Evolutionary conservation across 2,888 invertebrate species (phyloP).

Genomic region (Exocentrus adspersus): DNA sequence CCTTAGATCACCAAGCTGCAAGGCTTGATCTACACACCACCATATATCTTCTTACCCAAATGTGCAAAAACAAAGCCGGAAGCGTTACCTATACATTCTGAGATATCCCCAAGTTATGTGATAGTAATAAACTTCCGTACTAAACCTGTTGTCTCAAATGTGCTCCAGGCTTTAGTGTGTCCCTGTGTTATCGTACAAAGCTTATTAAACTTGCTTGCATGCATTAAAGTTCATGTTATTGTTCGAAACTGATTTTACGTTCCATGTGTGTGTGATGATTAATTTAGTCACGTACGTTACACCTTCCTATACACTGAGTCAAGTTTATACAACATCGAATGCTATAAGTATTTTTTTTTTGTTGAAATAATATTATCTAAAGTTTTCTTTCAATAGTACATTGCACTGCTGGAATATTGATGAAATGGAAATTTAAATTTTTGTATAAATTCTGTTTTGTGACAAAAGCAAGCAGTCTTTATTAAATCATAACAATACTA

Average conservation of each 20-base stretch:
- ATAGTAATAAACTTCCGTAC: not conserved
- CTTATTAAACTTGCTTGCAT: not conserved
- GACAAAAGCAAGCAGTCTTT: too few species aligned
- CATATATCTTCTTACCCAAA: not conserved
- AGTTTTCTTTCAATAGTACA: too few species aligned
- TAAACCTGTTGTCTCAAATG: not conserved
- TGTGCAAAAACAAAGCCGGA: not conserved
- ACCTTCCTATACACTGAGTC: not conserved
- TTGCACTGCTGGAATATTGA: too few species aligned
- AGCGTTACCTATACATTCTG: not conserved
- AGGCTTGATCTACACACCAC: not conserved
- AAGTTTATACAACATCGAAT: too few species aligned
- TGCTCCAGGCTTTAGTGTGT: not conserved
- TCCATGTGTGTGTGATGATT: not conserved
- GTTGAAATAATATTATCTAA: too few species aligned
- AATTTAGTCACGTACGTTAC: not conserved
- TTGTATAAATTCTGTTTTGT: too few species aligned
- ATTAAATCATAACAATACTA: too few species aligned
- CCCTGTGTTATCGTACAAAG: not conserved
- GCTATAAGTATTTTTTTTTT: too few species aligned
- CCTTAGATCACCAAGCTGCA: constrained; percentile 3
- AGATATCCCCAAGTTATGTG: not conserved
- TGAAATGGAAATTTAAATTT: too few species aligned
- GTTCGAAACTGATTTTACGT: not conserved
- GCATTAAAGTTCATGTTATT: not conserved